Conservation (phyloP, 2,797 vertebrate genomes). For the Ataeniobius toweri region DNA sequence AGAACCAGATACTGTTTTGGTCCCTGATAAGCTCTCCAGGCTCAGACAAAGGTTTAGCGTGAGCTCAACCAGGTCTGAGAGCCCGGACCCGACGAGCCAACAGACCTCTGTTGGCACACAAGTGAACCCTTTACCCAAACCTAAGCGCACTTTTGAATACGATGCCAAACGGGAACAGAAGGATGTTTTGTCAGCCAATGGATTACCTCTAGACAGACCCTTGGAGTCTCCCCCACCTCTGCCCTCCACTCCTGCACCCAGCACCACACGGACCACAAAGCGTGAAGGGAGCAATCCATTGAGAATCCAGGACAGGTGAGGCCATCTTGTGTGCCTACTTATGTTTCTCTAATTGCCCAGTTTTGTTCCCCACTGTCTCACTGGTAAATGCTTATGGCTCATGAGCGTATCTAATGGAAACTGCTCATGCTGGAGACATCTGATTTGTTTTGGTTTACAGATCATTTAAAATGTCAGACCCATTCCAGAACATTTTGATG, state of each 20-base stretch:
- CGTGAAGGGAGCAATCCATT: constrained; percentile 80
- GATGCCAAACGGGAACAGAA: constrained; percentile 91
- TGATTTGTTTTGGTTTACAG: constrained; percentile 15
- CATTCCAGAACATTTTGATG: not conserved
- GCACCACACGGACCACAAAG: constrained; percentile 82
- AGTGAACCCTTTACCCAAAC: constrained; percentile 96
- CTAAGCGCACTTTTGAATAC: constrained; percentile 99
- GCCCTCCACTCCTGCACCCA: constrained; percentile 90
- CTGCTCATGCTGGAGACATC: constrained; percentile 1
- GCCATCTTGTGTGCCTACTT: not conserved
- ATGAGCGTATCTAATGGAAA: not conserved
- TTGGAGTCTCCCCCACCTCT: constrained; percentile 89
- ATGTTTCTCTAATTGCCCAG: constrained; percentile 1
- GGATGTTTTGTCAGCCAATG: constrained; percentile 83
- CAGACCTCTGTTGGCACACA: constrained; percentile 77
- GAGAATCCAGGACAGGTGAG: constrained; percentile 90
- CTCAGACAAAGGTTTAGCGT: constrained; percentile 80
- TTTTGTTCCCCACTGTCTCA: constrained; percentile 27
- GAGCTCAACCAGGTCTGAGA: constrained; percentile 76
- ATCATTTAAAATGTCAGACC: constrained; percentile 12
- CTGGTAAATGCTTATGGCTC: not conserved
- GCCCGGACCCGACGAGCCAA: constrained; percentile 75
- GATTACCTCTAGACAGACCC: constrained; percentile 86
- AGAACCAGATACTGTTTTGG: constrained; percentile 81
- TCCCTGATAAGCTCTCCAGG: constrained; percentile 84